phyloP scores from a whole-genome alignment of 2,888 invertebrate species.

The Euclidia mi region DNA sequence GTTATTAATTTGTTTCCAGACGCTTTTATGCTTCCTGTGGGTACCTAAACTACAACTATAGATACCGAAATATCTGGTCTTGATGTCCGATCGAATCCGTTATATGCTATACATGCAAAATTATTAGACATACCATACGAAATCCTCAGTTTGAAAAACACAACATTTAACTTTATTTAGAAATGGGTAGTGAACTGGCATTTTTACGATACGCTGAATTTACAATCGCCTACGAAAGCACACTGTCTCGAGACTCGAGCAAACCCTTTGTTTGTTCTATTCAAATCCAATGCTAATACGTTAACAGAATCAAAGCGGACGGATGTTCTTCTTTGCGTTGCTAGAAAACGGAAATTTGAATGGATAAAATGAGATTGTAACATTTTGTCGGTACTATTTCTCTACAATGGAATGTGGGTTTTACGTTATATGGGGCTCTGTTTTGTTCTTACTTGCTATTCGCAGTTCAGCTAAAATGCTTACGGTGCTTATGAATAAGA shows the following conservation, averaged over 20 bases:
- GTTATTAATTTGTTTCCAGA: too few relatives aligned
- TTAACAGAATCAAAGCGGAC: constrained; percentile 86
- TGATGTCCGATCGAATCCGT: too few relatives aligned
- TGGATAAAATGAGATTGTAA: constrained; percentile 74
- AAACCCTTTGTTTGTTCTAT: constrained; percentile 90
- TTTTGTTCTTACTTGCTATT: constrained; percentile 26
- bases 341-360: constrained; percentile 79
- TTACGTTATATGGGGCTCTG: constrained; percentile 20
- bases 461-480: constrained; percentile 21
- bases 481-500: constrained; percentile 16
- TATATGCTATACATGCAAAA: too few relatives aligned
- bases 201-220: constrained; percentile 88
- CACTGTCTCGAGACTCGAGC: constrained; percentile 87
- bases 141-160: too few relatives aligned
- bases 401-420: constrained; percentile 16
- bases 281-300: constrained; percentile 89
- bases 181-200: constrained; percentile 61
- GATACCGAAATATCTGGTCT: too few relatives aligned
- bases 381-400: constrained; percentile 61
- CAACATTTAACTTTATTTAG: constrained; percentile 37
- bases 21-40: too few relatives aligned
- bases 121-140: too few relatives aligned
- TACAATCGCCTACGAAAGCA: constrained; percentile 89
- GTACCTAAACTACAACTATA: too few relatives aligned
- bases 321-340: constrained; percentile 83